phyloP scores from a whole-genome alignment of 2,888 invertebrate species.

The Incurvaria masculella region DNA sequence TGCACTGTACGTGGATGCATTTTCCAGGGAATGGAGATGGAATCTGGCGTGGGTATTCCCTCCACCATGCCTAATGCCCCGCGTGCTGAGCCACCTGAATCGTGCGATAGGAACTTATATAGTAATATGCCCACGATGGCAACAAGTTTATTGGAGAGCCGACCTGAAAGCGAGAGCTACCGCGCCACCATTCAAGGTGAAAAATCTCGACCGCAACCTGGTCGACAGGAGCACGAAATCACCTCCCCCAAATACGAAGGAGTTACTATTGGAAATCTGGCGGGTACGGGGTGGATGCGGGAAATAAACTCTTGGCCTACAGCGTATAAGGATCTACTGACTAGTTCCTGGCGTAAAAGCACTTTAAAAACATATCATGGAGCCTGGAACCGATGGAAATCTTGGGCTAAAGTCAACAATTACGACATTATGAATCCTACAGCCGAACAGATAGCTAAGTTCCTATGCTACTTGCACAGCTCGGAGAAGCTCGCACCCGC shows the following conservation, averaged over 20 bases:
- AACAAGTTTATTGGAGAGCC: slow-evolving; percentile 18
- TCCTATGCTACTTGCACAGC: too few species aligned
- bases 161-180: slow-evolving; percentile 15
- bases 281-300: slow-evolving; percentile 3
- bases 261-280: neutral
- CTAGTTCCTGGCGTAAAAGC: too few species aligned
- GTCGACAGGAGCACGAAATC: slow-evolving; percentile 8
- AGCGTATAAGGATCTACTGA: too few species aligned
- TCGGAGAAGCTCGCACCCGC: too few species aligned
- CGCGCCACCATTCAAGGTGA: slow-evolving; percentile 8
- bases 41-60: slow-evolving; percentile 21
- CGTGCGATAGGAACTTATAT: slow-evolving; percentile 10
- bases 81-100: slow-evolving; percentile 17
- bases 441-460: too few species aligned
- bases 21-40: slow-evolving; percentile 18
- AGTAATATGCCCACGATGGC: slow-evolving; percentile 17
- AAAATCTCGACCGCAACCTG: slow-evolving; percentile 8
- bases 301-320: too few species aligned
- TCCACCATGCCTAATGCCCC: slow-evolving; percentile 19
- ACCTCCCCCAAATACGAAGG: neutral
- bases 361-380: too few species aligned
- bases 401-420: too few species aligned
- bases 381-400: too few species aligned
- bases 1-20: slow-evolving; percentile 15
- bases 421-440: too few species aligned